Base-by-base conservation (phyloP, 35 echinoderm and acorn worm genomes). In the Chiridota heheva region DNA sequence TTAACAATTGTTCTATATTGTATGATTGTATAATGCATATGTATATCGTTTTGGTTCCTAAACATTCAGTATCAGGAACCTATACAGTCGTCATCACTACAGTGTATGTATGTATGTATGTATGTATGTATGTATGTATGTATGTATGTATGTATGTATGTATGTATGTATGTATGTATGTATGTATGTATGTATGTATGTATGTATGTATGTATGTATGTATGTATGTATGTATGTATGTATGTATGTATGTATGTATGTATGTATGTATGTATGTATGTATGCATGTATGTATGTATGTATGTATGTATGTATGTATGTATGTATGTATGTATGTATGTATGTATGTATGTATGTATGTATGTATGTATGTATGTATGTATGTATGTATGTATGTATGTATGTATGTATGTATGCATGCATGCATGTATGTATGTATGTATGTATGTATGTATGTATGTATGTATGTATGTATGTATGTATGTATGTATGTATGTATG, bases 111-210 rank as follows among this genome's bases (percentile, higher is more conserved):
- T 53, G 48, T 53, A 53, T 53, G 48, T 53, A 53, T 53, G 48
- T 53, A 53, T 53, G 48, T 53, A 53, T 53, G 48, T 53, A 53
- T 53, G 48, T 53, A 53, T 53, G 48, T 53, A 53, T 53, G 48
- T 53, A 53, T 53, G 48, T 53, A 53, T 22, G 22, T 53, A 22
- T 53, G 48, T 53, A 22, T 53, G 48, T 53, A 22, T 53, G 48
- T 53, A 22, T 53, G 48, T 53, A 22, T 53, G 48, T 53, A 22
- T 53, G 48, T 53, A 22, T 53, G 48, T 53, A 22, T 53, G 48
- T 53, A 22, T 53, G 48, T 53, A 22, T 53, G 48, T 53, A 22
- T 53, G 48, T 53, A 22, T 53, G 48, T 53, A 22, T 53, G 48
- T 53, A 22, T 53, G 48, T 53, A 22, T 53, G 48, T 53, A 22